Conservation (phyloP, 2,113 vertebrate genomes). For the Callipepla squamata region DNA sequence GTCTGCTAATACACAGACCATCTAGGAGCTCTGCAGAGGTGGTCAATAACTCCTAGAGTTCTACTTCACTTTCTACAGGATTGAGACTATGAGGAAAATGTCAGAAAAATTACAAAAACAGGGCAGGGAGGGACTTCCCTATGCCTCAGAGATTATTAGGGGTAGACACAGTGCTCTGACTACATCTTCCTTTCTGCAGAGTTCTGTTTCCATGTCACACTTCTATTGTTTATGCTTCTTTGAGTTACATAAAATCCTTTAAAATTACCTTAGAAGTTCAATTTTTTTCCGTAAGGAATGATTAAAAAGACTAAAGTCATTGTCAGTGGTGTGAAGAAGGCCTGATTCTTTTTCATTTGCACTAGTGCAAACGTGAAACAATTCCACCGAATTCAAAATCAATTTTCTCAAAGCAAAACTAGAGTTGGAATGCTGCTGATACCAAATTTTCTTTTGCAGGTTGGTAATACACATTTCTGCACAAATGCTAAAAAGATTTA, state of each 20-base stretch:
- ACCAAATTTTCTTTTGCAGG: background rate
- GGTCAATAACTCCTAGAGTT: rapidly evolving
- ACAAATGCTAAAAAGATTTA: background rate
- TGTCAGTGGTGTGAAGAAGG: background rate
- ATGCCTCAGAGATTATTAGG: background rate
- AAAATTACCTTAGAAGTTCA: background rate
- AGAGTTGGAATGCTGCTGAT: background rate
- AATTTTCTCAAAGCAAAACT: background rate
- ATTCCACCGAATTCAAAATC: background rate
- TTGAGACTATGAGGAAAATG: background rate
- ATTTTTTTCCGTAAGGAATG: background rate
- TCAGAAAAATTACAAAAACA: background rate
- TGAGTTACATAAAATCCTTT: background rate
- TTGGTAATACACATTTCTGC: background rate
- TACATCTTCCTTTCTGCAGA: background rate
- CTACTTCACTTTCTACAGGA: background rate
- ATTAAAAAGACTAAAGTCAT: background rate
- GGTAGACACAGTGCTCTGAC: background rate
- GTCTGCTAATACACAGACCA: background rate
- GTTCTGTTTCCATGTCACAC: background rate
- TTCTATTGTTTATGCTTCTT: background rate
- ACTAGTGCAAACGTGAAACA: background rate
- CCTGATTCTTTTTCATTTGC: background rate
- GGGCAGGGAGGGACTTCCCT: rapidly evolving
- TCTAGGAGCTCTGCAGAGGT: background rate